A percentile compares a stretch with the other conserved stretches of the same genome.
These are phyloP conservation scores for Aporophyla lueneburgensis DNA, from an alignment of 2,888 invertebrate species.

Conservation along the genomic window DNA sequence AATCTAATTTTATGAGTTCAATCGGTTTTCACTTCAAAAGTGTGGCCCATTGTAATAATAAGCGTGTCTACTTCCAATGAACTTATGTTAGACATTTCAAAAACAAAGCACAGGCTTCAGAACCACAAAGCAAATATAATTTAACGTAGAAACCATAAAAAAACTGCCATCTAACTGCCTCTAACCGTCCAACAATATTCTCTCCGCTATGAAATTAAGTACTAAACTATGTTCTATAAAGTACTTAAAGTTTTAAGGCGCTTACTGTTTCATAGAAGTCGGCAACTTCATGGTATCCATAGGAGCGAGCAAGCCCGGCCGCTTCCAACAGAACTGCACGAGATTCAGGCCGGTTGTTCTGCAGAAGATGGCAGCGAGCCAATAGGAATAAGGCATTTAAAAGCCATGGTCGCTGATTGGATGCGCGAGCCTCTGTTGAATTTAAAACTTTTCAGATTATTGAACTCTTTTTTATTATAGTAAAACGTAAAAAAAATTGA, in stretches of 20 bases:
- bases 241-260: conserved; percentile 31
- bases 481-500: too few species aligned
- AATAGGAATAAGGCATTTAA: conserved; percentile 83
- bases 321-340: conserved; percentile 83
- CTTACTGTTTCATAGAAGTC: conserved; percentile 85
- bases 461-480: neutral
- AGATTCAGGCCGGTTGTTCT: conserved; percentile 85
- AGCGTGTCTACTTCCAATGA: neutral
- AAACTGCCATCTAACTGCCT: conserved; percentile 8
- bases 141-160: conserved; percentile 20
- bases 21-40: neutral
- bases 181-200: conserved; percentile 21
- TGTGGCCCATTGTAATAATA: neutral
- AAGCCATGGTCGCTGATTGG: conserved; percentile 80
- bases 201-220: conserved; percentile 23
- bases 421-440: conserved; percentile 78
- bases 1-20: conserved; percentile 5
- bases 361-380: conserved; percentile 84
- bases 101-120: neutral
- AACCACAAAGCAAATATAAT: conserved; percentile 5
- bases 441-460: neutral
- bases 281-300: conserved; percentile 77
- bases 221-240: conserved; percentile 14
- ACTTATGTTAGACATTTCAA: neutral
- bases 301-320: conserved; percentile 73